Conservation (phyloP, 2,113 vertebrate genomes). For the Elachura formosa region DNA sequence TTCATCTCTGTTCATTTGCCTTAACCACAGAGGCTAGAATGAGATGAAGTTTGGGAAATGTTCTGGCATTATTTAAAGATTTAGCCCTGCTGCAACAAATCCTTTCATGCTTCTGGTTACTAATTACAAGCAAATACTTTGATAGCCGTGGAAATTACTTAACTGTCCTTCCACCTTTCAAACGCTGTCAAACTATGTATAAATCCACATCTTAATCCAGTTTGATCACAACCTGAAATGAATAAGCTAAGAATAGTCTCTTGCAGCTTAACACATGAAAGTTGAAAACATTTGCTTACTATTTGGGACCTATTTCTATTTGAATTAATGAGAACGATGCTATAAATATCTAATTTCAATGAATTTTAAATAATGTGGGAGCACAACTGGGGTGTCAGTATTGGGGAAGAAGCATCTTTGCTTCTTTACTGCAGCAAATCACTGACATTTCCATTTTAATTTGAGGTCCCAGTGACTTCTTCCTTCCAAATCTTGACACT, state of each 20-base stretch:
- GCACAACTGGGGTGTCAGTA: not conserved
- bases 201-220: conserved; percentile 27
- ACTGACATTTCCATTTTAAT: not conserved
- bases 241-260: conserved; percentile 20
- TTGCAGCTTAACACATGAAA: not conserved
- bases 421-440: not conserved
- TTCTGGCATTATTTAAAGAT: not conserved
- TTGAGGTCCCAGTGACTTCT: accelerated
- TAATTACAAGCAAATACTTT: conserved; percentile 52
- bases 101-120: conserved; percentile 16
- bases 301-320: not conserved
- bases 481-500: not conserved
- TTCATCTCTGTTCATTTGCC: not conserved
- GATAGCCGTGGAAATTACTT: conserved; percentile 14
- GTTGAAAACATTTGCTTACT: conserved; percentile 25
- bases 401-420: not conserved
- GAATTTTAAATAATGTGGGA: conserved; percentile 8
- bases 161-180: conserved; percentile 21
- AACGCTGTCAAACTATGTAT: not conserved
- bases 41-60: not conserved
- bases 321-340: not conserved
- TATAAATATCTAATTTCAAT: conserved; percentile 49
- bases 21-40: not conserved
- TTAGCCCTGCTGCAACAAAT: conserved; percentile 15
- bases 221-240: conserved; percentile 40